Evolutionary conservation across 2,113 vertebrate species (phyloP).

Genomic region (Cryptoleucopteryx plumbea): DNA sequence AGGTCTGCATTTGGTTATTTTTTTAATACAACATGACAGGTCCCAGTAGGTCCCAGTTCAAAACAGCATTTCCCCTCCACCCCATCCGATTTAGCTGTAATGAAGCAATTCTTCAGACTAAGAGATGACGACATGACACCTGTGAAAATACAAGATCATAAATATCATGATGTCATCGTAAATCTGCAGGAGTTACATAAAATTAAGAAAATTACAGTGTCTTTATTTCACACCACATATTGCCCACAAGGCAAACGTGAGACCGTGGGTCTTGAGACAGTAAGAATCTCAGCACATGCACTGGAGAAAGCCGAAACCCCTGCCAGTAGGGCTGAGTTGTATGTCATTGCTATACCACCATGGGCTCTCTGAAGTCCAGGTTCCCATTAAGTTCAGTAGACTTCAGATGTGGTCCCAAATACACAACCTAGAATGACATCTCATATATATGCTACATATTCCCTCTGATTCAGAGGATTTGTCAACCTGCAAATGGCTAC

Average conservation of each 20-base stretch:
- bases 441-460: background rate
- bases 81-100: background rate
- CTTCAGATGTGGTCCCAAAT: background rate
- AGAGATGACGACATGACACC: background rate
- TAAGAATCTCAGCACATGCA: background rate
- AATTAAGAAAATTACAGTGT: background rate
- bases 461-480: background rate
- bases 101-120: background rate
- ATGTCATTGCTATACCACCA: background rate
- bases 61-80: background rate
- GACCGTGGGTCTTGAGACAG: background rate
- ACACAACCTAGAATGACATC: background rate
- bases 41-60: background rate
- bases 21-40: background rate
- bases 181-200: background rate
- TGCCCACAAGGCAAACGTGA: background rate
- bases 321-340: background rate
- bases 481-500: background rate
- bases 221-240: background rate
- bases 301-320: background rate
- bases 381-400: background rate
- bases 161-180: background rate
- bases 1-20: background rate
- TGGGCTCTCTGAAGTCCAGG: background rate
- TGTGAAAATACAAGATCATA: conserved; percentile 39